Evolutionary conservation across 2,888 invertebrate genomes (phyloP), one percentile per base, ranked within the genome.

Genomic region (Lasioglossum zephyrum): DNA sequence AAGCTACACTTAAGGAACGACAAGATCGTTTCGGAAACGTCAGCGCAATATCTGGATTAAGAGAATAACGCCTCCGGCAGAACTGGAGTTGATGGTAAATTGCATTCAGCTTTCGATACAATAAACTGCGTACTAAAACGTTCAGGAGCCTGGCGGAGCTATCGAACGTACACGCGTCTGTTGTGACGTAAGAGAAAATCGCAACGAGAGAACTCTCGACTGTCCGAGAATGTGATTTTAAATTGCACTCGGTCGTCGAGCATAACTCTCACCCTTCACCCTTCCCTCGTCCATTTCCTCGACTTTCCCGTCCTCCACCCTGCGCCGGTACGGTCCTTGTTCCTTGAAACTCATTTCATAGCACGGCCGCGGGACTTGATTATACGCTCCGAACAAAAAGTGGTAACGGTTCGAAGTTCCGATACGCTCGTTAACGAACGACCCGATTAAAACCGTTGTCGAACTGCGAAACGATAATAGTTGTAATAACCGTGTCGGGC

Each of bases 271-370:
- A 16, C 16, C 13, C 26, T 31, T 22, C 9, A 22, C 18, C 75
- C 18, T 47, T 13, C 63, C 44, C 57, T 22, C 66, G 31, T 6
- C 41, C 47, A 60, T 60, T 60, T 26, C 6, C 60, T 26, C 60
- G 4, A 11, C 22, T 6, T 44, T 31, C 9, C 5, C 5, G 41
- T 13, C 63, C n/a, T 47, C 18, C 66, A 8, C 39, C 13, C 22
- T 76, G 36, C 49, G 22, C 0, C 0, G n/a, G 39, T 36, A 26
- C 39, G 66, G 44, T 49, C n/a, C 39, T 66, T 47, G 76, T 73
- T 66, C 76, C 72, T 82, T 60, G 75, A 75, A 73, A 82, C 26
- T 82, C 82, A n/a, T 82, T 83, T 76, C 76, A 53, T 49, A 41
- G 69, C n/a, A 47, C 22, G 60, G 39, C 47, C 49, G 36, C 41